Evolutionary conservation across 2,888 invertebrate species (phyloP).

Genomic region (Volucella inflata): DNA sequence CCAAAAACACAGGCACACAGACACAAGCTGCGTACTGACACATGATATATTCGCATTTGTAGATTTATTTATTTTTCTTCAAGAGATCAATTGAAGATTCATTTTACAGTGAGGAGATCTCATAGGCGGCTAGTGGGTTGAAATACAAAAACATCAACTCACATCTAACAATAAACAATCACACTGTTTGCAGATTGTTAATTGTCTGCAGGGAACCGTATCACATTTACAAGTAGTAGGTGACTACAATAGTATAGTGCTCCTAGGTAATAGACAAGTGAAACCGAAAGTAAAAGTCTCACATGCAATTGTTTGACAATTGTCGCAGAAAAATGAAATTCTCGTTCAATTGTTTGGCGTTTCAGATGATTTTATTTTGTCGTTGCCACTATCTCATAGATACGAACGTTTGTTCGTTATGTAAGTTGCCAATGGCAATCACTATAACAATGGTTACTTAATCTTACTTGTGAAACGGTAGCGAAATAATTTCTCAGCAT

Average conservation of each 20-base stretch:
- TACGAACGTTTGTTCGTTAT: background rate
- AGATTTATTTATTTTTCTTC: too few species aligned
- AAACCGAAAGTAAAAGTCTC: conserved; percentile 24
- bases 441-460: conserved; percentile 3
- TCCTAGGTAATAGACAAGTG: background rate
- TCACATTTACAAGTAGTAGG: too few species aligned
- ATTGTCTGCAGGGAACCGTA: background rate
- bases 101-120: too few species aligned
- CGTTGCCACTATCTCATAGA: background rate
- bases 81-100: too few species aligned
- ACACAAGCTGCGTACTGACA: too few species aligned
- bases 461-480: conserved; percentile 2
- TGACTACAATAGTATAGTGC: background rate
- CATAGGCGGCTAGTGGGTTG: too few species aligned
- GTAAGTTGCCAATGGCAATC: background rate
- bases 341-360: conserved; percentile 9
- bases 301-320: background rate
- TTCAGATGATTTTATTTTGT: background rate
- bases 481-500: background rate
- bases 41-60: too few species aligned
- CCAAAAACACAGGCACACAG: too few species aligned
- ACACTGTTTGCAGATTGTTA: background rate
- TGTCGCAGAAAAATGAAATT: conserved; percentile 4
- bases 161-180: background rate
- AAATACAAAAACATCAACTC: background rate